phyloP scores from a whole-genome alignment of 2,797 vertebrate genomes.

The Margarornis squamiger region DNA sequence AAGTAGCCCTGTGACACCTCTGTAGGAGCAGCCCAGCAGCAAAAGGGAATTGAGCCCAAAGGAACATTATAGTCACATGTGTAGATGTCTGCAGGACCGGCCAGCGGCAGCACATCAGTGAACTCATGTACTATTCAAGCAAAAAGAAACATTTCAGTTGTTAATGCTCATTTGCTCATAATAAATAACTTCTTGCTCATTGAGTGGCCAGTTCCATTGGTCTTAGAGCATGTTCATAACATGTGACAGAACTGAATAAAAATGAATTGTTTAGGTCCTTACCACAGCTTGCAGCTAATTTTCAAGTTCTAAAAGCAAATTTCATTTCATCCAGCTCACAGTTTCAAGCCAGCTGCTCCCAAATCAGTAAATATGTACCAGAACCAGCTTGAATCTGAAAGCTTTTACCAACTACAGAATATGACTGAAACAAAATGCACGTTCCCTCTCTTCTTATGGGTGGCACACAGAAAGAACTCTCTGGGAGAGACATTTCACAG shows the following conservation, averaged over 20 bases:
- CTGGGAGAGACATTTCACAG: not conserved
- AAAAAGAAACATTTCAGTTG: not conserved
- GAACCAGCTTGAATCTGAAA: not conserved
- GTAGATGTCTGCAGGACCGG: not conserved
- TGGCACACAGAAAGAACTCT: not conserved
- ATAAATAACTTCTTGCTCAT: not conserved
- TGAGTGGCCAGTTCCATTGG: not conserved
- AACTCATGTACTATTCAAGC: not conserved
- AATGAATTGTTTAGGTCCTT: not conserved
- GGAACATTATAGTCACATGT: not conserved
- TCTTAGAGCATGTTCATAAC: not conserved
- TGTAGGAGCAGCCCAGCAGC: not conserved
- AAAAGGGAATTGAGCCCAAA: not conserved
- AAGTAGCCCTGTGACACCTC: not conserved
- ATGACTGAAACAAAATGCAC: not conserved
- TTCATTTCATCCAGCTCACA: not conserved
- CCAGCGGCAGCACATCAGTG: not conserved
- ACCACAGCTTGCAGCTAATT: not conserved
- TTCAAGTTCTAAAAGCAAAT: not conserved
- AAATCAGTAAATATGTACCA: not conserved
- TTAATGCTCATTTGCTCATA: not conserved
- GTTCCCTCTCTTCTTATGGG: not conserved
- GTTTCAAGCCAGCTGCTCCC: not conserved
- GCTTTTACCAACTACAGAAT: not conserved
- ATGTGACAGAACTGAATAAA: not conserved